A percentile compares a stretch with the other conserved stretches of the same genome.
Evolutionary conservation across 1,140 invertebrate species (phyloP).

Genomic region (Dinoponera quadriceps): DNA sequence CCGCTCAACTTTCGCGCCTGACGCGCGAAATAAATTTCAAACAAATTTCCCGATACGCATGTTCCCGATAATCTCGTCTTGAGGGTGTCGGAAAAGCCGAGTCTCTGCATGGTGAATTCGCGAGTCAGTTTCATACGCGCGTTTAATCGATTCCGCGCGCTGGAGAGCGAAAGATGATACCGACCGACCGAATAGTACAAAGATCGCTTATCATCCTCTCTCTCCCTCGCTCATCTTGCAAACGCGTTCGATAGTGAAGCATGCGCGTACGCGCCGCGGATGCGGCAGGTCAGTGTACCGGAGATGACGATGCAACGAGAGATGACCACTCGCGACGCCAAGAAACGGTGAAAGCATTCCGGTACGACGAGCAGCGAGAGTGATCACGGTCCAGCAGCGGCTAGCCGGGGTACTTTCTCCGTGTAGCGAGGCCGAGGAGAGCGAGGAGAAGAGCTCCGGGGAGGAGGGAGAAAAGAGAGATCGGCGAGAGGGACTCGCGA

Average conservation of each 20-base stretch:
- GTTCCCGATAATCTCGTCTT: too few species aligned
- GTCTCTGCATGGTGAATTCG: too few species aligned
- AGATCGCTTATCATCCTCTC: too few species aligned
- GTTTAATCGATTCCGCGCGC: too few species aligned
- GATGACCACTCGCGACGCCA: slow-evolving; percentile 49
- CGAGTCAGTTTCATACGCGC: too few species aligned
- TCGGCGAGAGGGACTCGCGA: slow-evolving; percentile 52
- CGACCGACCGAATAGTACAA: too few species aligned
- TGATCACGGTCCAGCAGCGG: slow-evolving; percentile 69
- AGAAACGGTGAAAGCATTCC: slow-evolving; percentile 76
- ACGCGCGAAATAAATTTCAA: too few species aligned
- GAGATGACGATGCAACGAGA: slow-evolving; percentile 54
- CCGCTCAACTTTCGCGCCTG: too few species aligned
- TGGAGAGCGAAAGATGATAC: too few species aligned
- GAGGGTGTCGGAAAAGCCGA: too few species aligned
- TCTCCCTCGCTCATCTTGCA: background rate
- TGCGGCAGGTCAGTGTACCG: slow-evolving; percentile 79
- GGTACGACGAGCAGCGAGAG: slow-evolving; percentile 64
- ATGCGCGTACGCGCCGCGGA: slow-evolving; percentile 28
- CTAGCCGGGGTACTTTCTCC: slow-evolving; percentile 73
- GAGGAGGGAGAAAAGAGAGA: slow-evolving; percentile 62
- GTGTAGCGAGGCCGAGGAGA: slow-evolving; percentile 13
- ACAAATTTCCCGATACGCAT: too few species aligned
- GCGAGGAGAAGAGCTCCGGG: background rate
- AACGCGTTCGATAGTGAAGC: background rate